These are phyloP conservation scores for Lampris megalopsis DNA, from an alignment of 2,113 vertebrate genomes.

Conservation along the genomic window DNA sequence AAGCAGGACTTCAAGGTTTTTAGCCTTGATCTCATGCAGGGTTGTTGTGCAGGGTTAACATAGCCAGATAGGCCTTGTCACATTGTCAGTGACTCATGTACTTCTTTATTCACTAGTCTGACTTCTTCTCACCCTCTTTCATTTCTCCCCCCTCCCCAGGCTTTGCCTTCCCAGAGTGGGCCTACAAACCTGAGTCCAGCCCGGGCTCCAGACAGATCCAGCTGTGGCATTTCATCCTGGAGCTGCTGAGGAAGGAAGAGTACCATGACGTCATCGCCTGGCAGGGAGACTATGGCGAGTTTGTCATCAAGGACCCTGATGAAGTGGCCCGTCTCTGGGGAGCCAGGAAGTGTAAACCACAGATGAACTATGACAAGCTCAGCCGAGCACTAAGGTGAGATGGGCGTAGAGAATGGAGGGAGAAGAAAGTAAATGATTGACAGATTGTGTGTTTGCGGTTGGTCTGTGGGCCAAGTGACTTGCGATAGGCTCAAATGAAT, in stretches of 20 bases:
- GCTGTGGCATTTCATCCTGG: constrained; percentile 94
- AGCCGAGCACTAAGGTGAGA: constrained; percentile 86
- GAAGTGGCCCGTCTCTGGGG: constrained; percentile 92
- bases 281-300: constrained; percentile 94
- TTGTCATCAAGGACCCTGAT: constrained; percentile 92
- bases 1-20: too few relatives aligned
- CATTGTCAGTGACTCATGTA: neutral
- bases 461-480: too few relatives aligned
- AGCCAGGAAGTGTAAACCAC: constrained; percentile 91
- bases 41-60: too few relatives aligned
- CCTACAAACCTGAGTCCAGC: constrained; percentile 92
- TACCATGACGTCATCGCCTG: constrained; percentile 93
- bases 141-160: constrained; percentile 70
- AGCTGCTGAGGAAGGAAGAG: constrained; percentile 90
- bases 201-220: constrained; percentile 93
- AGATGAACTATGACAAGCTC: constrained; percentile 95
- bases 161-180: constrained; percentile 93
- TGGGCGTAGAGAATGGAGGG: neutral
- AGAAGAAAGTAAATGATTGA: neutral
- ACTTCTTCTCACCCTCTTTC: neutral
- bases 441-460: neutral
- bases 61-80: too few relatives aligned
- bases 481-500: too few relatives aligned
- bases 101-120: neutral
- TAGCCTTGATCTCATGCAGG: too few relatives aligned